Base-by-base conservation (phyloP, 1,140 invertebrate genomes). In the Bilobella aurantiaca region DNA sequence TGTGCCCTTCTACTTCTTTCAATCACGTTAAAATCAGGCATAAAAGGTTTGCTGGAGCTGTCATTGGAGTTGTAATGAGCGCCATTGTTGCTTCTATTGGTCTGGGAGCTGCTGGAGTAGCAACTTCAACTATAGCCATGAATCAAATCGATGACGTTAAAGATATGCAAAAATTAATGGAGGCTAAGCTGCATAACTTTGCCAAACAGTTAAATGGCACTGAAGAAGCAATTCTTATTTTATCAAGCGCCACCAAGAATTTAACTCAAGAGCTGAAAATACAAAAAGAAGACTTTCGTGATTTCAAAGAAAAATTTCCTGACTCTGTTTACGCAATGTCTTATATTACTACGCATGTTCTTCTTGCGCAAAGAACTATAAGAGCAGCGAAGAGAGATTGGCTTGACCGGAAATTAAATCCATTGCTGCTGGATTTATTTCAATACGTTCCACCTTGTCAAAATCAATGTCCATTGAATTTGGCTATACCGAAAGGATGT, bases 1-100 rank as follows among this genome's bases (percentile, higher is more conserved):
- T 63, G 66, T 67, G 66, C 31, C 37, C 37, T n/a, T 12, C 37
- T n/a, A 42, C n/a, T n/a, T 42, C 8, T n/a, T n/a, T n/a, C 8
- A 42, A 42, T n/a, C 37, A 8, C 37, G 37, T n/a, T 12, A 8
- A 8, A 42, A n/a, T 12, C n/a, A 8, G 37, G 8, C 8, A 12
- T n/a, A 42, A 8, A 42, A 42, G 37, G 37, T 42, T 42, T n/a
- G n/a, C n/a, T 12, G 8, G n/a, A n/a, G 8, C n/a, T 8, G 37
- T 42, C 37, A 42, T 42, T 42, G 37, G 8, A 42, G 37, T 42
- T n/a, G 8, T n/a, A n/a, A n/a, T n/a, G n/a, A n/a, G n/a, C n/a
- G n/a, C n/a, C n/a, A n/a, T n/a, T n/a, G n/a, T n/a, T n/a, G n/a
- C n/a, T n/a, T n/a, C n/a, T n/a, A n/a, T n/a, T n/a, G n/a, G n/a